Evolutionary conservation across 2,888 invertebrate species (phyloP), one percentile per base, ranked within the genome.

Genomic region (Adela reaumurella): DNA sequence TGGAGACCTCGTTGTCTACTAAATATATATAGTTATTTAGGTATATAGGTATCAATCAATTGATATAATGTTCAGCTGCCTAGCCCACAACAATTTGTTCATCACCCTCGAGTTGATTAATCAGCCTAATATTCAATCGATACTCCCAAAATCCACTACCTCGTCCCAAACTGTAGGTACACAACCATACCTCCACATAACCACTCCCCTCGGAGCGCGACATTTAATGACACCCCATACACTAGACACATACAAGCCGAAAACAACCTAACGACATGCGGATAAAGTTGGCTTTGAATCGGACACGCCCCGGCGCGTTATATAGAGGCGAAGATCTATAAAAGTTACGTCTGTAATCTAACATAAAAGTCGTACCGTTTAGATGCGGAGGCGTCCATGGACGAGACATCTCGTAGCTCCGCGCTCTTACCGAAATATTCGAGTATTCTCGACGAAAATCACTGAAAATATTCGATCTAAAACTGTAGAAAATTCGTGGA

Each of bases 301-400:
- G 67, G 62, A 66, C 64, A 62, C 67, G 65, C 3, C 67, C 72
- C 72, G 71, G 74, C 74, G 71, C 76, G 78, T 77, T 78, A 78
- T 78, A 78, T 78, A 78, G 78, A 77, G 77, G 77, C 74, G 77
- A 78, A 77, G 78, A 78, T 78, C 78, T 78, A 78, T 78, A 78
- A 78, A 78, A 78, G 77, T 78, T 77, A 78, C 77, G 78, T 78
- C 77, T 78, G 78, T 78, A 78, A 78, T 78, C 78, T 78, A 77
- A 78, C 78, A 78, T 78, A 78, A 78, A 78, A 78, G 76, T 77
- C 77, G 74, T 77, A 76, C 78, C 78, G 78, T 77, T 78, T 78
- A 78, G 78, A 78, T 78, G 78, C 70, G 77, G 77, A 77, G 76
- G 77, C 76, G 76, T 74, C 74, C 68, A 74, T 74, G 76, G 77